These are phyloP conservation scores for Pseudopodoces humilis DNA, from an alignment of 2,113 vertebrate genomes.

Conservation along the genomic window DNA sequence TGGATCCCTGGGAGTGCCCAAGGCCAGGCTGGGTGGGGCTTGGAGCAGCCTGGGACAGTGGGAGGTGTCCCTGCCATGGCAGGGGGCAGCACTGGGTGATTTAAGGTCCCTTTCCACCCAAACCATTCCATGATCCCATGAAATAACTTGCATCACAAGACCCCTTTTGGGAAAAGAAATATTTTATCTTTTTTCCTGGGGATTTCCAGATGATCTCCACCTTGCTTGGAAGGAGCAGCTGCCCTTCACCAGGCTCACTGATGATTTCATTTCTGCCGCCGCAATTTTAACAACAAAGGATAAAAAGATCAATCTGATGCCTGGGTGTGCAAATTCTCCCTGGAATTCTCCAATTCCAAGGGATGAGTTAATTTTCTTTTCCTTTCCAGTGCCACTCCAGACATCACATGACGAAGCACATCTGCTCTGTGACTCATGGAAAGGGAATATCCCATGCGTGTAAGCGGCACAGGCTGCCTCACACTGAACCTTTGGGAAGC, in stretches of 20 bases:
- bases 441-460: constrained; percentile 48
- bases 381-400: not conserved
- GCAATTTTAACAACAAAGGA: not conserved
- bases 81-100: not conserved
- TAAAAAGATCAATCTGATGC: not conserved
- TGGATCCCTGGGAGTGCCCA: not conserved
- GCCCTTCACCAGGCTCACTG: rapidly evolving
- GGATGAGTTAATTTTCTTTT: not conserved
- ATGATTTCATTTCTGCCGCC: not conserved
- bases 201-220: not conserved
- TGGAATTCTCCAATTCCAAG: not conserved
- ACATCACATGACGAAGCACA: constrained; percentile 46
- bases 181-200: not conserved
- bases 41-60: not conserved
- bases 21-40: not conserved
- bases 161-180: not conserved
- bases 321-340: not conserved
- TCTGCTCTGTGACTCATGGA: constrained; percentile 53
- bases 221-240: not conserved
- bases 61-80: not conserved
- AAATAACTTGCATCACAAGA: not conserved
- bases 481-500: not conserved
- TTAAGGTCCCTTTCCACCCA: not conserved
- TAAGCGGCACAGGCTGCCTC: not conserved
- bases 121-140: not conserved